phyloP scores from a whole-genome alignment of 2,888 invertebrate genomes.

The Drosophila peninsularis region DNA sequence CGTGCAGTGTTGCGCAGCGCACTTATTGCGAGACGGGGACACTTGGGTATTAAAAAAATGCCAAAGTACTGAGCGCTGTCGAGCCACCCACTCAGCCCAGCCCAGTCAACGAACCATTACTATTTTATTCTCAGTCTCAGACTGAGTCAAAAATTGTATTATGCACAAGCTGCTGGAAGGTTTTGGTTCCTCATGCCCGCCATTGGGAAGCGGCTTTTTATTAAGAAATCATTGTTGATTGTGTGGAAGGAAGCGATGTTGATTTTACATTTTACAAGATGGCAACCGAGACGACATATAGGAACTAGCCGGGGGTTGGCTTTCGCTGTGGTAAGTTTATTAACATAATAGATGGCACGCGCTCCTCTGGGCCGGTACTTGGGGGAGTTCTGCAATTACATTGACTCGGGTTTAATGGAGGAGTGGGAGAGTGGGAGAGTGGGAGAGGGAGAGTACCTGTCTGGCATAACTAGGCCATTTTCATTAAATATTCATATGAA shows the following conservation, averaged over 20 bases:
- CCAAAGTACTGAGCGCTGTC: slow-evolving; percentile 56
- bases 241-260: slow-evolving; percentile 79
- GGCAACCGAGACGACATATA: slow-evolving; percentile 37
- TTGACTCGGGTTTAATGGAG: slow-evolving; percentile 50
- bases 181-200: slow-evolving; percentile 34
- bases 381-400: slow-evolving; percentile 55
- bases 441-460: slow-evolving; percentile 32
- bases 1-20: slow-evolving; percentile 76
- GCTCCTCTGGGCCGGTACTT: slow-evolving; percentile 42
- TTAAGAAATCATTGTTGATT: slow-evolving; percentile 80
- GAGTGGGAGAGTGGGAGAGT: slow-evolving; percentile 23
- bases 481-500: slow-evolving; percentile 37
- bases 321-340: slow-evolving; percentile 63
- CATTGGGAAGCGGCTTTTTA: slow-evolving; percentile 57
- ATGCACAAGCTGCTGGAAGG: slow-evolving; percentile 52
- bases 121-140: slow-evolving; percentile 52
- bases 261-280: slow-evolving; percentile 72
- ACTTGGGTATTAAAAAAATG: slow-evolving; percentile 78
- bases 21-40: slow-evolving; percentile 74
- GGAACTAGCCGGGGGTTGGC: slow-evolving; percentile 39
- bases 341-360: slow-evolving; percentile 71
- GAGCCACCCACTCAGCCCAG: slow-evolving; percentile 25
- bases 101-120: slow-evolving; percentile 74
- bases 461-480: slow-evolving; percentile 9
- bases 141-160: slow-evolving; percentile 71